Evolutionary conservation across 2,888 invertebrate genomes (phyloP).

Genomic region (Tetheella fluctuosa): DNA sequence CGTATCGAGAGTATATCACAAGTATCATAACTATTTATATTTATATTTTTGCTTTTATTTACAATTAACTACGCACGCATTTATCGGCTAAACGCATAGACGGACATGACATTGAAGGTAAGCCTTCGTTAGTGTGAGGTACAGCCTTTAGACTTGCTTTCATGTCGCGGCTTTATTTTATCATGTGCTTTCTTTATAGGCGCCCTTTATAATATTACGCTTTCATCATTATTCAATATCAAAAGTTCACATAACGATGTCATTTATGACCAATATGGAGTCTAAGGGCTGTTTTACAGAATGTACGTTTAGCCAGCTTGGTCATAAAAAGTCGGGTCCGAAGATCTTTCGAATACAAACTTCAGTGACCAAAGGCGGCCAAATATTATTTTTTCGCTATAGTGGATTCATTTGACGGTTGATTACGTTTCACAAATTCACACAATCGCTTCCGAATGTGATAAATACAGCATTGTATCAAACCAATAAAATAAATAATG

Average conservation of each 20-base stretch:
- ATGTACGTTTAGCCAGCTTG: slow-evolving; percentile 70
- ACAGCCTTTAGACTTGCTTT: slow-evolving; percentile 64
- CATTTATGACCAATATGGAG: neutral
- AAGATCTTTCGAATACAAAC: slow-evolving; percentile 22
- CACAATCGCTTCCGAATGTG: neutral
- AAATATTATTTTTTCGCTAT: neutral
- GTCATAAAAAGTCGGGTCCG: slow-evolving; percentile 70
- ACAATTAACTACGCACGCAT: slow-evolving; percentile 67
- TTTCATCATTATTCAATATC: neutral
- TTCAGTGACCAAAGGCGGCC: neutral
- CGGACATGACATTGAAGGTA: slow-evolving; percentile 29
- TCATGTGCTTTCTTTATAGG: slow-evolving; percentile 10
- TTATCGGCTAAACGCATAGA: slow-evolving; percentile 61
- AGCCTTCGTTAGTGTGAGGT: slow-evolving; percentile 18
- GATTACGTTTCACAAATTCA: neutral
- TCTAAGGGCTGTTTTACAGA: slow-evolving; percentile 59
- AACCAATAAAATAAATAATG: neutral
- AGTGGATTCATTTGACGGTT: neutral
- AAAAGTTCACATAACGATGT: neutral
- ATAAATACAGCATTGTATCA: neutral
- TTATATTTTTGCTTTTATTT: slow-evolving; percentile 49
- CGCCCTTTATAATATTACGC: neutral
- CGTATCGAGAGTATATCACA: slow-evolving; percentile 19
- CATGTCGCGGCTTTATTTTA: slow-evolving; percentile 11
- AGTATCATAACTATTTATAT: slow-evolving; percentile 14